A percentile compares a stretch with the other conserved stretches of the same genome.
phyloP scores from a whole-genome alignment of 2,888 invertebrate genomes.

The Eudemis profundana region DNA sequence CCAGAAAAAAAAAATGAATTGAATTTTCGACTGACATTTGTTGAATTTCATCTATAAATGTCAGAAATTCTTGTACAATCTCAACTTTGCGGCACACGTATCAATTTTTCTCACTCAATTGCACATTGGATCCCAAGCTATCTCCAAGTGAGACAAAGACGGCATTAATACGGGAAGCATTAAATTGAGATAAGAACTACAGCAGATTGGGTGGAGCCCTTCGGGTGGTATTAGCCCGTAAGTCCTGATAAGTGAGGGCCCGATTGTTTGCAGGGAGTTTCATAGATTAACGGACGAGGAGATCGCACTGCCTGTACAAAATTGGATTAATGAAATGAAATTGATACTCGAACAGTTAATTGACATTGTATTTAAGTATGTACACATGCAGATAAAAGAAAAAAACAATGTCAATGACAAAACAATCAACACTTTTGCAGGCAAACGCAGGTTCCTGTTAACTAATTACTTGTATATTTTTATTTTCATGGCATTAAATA shows the following conservation, averaged over 20 bases:
- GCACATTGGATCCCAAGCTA: conserved; percentile 71
- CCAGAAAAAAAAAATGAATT: too few species aligned
- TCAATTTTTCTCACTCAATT: conserved; percentile 80
- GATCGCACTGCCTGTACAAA: conserved; percentile 5
- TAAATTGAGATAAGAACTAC: conserved; percentile 83
- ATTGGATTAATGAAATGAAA: too few species aligned
- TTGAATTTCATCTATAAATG: not conserved
- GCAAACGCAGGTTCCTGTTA: too few species aligned
- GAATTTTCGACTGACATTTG: not conserved
- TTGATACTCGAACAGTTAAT: not conserved
- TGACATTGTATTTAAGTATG: too few species aligned
- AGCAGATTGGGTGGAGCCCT: conserved; percentile 83
- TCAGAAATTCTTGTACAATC: conserved; percentile 28
- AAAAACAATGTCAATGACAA: too few species aligned
- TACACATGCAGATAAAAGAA: too few species aligned
- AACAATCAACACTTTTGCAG: too few species aligned
- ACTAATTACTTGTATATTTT: too few species aligned
- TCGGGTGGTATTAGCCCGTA: conserved; percentile 80
- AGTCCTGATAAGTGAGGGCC: conserved; percentile 81
- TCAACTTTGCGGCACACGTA: conserved; percentile 46
- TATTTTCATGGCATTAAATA: too few species aligned
- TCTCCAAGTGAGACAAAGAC: conserved; percentile 82
- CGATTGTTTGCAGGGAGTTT: conserved; percentile 65
- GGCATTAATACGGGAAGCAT: conserved; percentile 84
- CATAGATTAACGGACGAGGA: conserved; percentile 64